These are phyloP conservation scores for Empis stercorea DNA, from an alignment of 2,888 invertebrate genomes.

Conservation along the genomic window DNA sequence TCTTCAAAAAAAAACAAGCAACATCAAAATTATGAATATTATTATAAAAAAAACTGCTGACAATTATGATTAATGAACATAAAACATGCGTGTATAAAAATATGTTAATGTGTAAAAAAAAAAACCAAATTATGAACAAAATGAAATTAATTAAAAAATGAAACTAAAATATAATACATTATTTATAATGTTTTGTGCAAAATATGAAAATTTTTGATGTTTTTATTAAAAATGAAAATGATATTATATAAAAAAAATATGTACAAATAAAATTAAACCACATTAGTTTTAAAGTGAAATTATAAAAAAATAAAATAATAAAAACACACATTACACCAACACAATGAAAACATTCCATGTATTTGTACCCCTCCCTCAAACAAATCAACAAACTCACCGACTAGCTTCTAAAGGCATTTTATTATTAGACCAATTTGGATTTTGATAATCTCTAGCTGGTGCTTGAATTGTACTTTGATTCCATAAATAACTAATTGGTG, in stretches of 20 bases:
- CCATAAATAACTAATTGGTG: constrained; percentile 39
- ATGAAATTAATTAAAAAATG: constrained; percentile 13
- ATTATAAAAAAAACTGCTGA: too few species aligned
- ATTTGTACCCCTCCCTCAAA: too few species aligned
- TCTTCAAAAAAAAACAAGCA: too few species aligned
- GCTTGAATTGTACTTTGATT: constrained; percentile 38
- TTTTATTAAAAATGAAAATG: background rate
- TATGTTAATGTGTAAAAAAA: too few species aligned
- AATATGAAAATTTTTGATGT: background rate
- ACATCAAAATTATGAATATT: too few species aligned
- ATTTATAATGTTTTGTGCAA: background rate
- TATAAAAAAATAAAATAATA: too few species aligned
- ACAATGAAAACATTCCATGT: too few species aligned
- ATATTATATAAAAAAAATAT: constrained; percentile 1
- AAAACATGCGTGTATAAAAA: too few species aligned
- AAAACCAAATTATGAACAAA: too few species aligned
- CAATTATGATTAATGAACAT: too few species aligned
- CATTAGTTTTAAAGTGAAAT: too few species aligned
- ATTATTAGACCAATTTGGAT: constrained; percentile 20
- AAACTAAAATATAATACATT: constrained; percentile 7
- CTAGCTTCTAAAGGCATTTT: constrained; percentile 16
- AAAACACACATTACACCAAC: too few species aligned
- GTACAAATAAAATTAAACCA: background rate
- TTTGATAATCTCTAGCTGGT: constrained; percentile 28
- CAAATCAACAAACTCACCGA: constrained; percentile 19